A percentile compares a stretch with the other conserved stretches of the same genome.
Conservation (phyloP, 2,888 invertebrate species). For the Myathropa florea region DNA sequence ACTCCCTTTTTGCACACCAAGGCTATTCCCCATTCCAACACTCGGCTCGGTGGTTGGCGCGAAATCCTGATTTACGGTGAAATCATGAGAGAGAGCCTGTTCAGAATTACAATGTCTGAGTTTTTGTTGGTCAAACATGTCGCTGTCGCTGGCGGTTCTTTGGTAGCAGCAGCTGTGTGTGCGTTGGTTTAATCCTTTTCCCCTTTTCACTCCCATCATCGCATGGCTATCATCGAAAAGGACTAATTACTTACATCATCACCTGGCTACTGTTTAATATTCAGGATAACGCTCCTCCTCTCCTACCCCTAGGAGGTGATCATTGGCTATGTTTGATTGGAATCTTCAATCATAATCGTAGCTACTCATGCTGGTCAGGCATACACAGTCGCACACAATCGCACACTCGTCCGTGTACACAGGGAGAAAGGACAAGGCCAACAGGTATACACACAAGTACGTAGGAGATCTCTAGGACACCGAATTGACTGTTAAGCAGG, state of each 20-base stretch:
- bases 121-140: slow-evolving; percentile 7
- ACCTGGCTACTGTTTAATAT: slow-evolving; percentile 70
- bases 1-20: slow-evolving; percentile 3
- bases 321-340: slow-evolving; percentile 61
- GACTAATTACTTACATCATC: slow-evolving; percentile 62
- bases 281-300: slow-evolving; percentile 38
- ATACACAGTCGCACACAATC: not conserved
- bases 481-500: slow-evolving; percentile 52
- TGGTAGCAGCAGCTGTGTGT: slow-evolving; percentile 17
- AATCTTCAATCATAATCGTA: slow-evolving; percentile 67
- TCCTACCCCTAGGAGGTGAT: not conserved
- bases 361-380: slow-evolving; percentile 63
- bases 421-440: slow-evolving; percentile 21
- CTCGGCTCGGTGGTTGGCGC: not conserved
- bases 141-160: slow-evolving; percentile 12
- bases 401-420: not conserved
- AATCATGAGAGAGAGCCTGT: not conserved
- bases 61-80: slow-evolving; percentile 31
- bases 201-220: slow-evolving; percentile 19
- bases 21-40: not conserved
- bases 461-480: not conserved
- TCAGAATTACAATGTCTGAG: slow-evolving; percentile 28
- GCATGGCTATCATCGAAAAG: not conserved
- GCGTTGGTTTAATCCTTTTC: not conserved
- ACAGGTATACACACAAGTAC: slow-evolving; percentile 15